phyloP scores from a whole-genome alignment of 2,888 invertebrate genomes.

The Andrena dorsata region DNA sequence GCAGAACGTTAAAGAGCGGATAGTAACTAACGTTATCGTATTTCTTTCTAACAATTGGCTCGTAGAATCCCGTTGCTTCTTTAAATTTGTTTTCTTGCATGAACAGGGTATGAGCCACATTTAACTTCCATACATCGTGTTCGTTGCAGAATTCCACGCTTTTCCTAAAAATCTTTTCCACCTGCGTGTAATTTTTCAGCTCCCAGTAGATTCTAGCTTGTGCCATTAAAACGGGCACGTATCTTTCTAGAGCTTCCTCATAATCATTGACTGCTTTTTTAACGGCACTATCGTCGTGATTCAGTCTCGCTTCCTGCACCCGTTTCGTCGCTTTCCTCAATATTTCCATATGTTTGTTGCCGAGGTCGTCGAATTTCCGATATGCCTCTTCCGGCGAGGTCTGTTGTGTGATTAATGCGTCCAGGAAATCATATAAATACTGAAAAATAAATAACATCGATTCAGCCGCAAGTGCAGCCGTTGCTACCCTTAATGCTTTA shows the following conservation, averaged over 20 bases:
- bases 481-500: conserved; percentile 1
- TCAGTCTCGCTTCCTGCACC: conserved; percentile 96
- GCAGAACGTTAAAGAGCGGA: neutral
- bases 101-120: conserved; percentile 99
- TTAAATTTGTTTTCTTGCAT: conserved; percentile 99
- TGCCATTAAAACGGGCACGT: conserved; percentile 99
- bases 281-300: conserved; percentile 94
- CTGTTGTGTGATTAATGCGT: conserved; percentile 98
- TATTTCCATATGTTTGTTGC: conserved; percentile 95
- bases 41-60: conserved; percentile 97
- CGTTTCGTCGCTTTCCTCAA: conserved; percentile 96
- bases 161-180: conserved; percentile 98
- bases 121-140: conserved; percentile 98
- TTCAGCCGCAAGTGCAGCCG: neutral
- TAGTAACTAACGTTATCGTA: conserved; percentile 90
- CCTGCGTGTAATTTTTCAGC: conserved; percentile 96
- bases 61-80: conserved; percentile 99
- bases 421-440: conserved; percentile 97
- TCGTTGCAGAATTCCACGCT: conserved; percentile 99
- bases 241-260: conserved; percentile 95
- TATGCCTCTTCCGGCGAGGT: conserved; percentile 98
- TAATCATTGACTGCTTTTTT: conserved; percentile 96
- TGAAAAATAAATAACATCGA: conserved; percentile 76
- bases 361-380: conserved; percentile 97
- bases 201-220: conserved; percentile 99